Percentiles rank a stretch among this genome's conserved stretches.
Conservation (phyloP, 2,113 vertebrate species). For the Tyrannus savana region DNA sequence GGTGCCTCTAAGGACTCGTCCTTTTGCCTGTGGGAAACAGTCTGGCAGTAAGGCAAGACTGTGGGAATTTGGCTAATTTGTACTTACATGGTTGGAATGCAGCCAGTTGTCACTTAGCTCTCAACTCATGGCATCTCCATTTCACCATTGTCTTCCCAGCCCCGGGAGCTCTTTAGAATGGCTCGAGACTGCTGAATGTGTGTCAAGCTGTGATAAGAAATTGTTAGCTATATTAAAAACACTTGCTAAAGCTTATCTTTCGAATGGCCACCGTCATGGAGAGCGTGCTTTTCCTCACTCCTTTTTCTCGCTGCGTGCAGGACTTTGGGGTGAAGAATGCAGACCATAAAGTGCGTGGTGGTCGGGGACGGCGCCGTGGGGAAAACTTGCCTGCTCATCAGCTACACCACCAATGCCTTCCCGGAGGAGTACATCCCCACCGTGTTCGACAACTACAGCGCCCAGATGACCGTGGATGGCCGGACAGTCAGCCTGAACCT, state of each 20-base stretch:
- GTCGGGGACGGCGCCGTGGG: conserved; percentile 93
- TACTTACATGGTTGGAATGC: not conserved
- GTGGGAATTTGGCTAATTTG: conserved; percentile 37
- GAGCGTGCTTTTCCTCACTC: not conserved
- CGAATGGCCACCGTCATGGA: not conserved
- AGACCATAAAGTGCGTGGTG: conserved; percentile 95
- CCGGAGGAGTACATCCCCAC: conserved; percentile 94
- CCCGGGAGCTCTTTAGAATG: not conserved
- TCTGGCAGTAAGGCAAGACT: not conserved
- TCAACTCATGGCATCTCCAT: not conserved
- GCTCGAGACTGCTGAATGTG: not conserved
- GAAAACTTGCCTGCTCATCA: conserved; percentile 96
- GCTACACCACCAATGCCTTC: conserved; percentile 93
- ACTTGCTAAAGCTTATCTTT: not conserved
- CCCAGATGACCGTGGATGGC: conserved; percentile 94
- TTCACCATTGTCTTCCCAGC: not conserved
- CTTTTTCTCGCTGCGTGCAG: not conserved
- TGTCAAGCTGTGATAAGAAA: not conserved
- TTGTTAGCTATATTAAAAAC: not conserved
- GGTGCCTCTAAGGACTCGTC: not conserved
- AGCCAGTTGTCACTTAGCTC: conserved; percentile 18
- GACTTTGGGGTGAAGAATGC: conserved; percentile 83
- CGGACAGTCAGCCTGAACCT: conserved; percentile 91
- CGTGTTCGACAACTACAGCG: conserved; percentile 94
- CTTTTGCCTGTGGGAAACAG: conserved; percentile 30